A percentile compares a stretch with the other conserved stretches of the same genome.
phyloP scores from a whole-genome alignment of 2,888 invertebrate genomes.

The Cancer borealis region DNA sequence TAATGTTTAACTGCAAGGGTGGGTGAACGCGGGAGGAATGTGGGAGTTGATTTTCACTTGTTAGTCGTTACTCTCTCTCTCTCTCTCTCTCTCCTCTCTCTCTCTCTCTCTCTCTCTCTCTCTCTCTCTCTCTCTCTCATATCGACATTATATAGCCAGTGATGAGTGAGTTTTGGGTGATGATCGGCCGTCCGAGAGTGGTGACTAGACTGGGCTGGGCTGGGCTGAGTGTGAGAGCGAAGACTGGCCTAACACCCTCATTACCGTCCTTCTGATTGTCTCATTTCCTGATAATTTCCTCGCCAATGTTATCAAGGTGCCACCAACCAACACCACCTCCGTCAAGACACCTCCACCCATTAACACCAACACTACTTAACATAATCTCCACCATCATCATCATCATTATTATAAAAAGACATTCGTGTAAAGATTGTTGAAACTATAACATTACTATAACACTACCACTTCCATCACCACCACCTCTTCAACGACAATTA shows the following conservation, averaged over 20 bases:
- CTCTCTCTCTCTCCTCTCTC: too few relatives aligned
- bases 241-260: slow-evolving; percentile 43
- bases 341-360: not conserved
- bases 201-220: too few relatives aligned
- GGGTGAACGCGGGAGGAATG: not conserved
- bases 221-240: not conserved
- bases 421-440: too few relatives aligned
- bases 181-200: not conserved
- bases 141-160: too few relatives aligned
- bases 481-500: not conserved
- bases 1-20: not conserved
- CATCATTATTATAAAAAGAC: not conserved
- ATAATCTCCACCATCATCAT: slow-evolving; percentile 31
- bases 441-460: too few relatives aligned
- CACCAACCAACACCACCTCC: not conserved
- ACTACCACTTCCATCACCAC: not conserved
- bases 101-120: too few relatives aligned
- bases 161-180: not conserved
- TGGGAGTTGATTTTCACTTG: not conserved
- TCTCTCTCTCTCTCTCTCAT: too few relatives aligned
- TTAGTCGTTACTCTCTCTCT: too few relatives aligned
- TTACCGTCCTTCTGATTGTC: slow-evolving; percentile 46
- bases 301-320: not conserved
- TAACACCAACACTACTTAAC: not conserved
- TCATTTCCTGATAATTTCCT: slow-evolving; percentile 60